Evolutionary conservation across 2,888 invertebrate species (phyloP), one percentile per base, ranked within the genome.

Genomic region (Chelonus formosanus): DNA sequence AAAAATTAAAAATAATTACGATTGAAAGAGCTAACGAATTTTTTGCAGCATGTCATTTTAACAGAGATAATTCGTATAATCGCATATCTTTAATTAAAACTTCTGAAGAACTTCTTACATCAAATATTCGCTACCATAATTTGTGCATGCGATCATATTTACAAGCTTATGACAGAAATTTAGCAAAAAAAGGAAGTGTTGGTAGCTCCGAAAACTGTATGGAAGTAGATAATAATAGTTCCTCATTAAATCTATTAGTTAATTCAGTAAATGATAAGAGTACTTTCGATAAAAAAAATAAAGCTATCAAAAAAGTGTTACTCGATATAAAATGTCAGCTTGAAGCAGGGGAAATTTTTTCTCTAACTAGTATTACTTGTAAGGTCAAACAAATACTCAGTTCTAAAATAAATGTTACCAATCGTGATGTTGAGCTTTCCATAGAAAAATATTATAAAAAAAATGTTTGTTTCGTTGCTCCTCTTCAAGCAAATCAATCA

Each of bases 401-500:
- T 10, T 6, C 7, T n/a, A 20, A 48, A 48, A 20, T 6, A 20
- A 54, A 20, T 7, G 34, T 64, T 54, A 5, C 43, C 5, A 65
- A 65, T 54, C 64, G 47, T 44, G 35, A 67, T 54, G 34, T 65
- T 3, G 2, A 20, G 20, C 20, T 20, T 1, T 20, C 20, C 20
- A 2, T 20, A 20, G 2, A 20, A 20, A 20, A 20, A 20, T 20
- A 20, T 20, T 20, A 20, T 20, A 20, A 20, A 20, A 20, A 20
- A 20, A 20, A 20, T 20, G 20, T 20, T 20, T 20, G 1, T 20
- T 20, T 20, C 1, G 20, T 20, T 20, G 20, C 20, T 20, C 20
- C 20, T 1, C 20, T 20, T 20, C 20, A 20, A 20, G 20, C 45
- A 20, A 68, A 53, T 20, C 58, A 70, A 52, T 40, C 56, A 5